These are phyloP conservation scores for Chionoecetes opilio DNA, from an alignment of 1,140 invertebrate species.

Conservation along the genomic window DNA sequence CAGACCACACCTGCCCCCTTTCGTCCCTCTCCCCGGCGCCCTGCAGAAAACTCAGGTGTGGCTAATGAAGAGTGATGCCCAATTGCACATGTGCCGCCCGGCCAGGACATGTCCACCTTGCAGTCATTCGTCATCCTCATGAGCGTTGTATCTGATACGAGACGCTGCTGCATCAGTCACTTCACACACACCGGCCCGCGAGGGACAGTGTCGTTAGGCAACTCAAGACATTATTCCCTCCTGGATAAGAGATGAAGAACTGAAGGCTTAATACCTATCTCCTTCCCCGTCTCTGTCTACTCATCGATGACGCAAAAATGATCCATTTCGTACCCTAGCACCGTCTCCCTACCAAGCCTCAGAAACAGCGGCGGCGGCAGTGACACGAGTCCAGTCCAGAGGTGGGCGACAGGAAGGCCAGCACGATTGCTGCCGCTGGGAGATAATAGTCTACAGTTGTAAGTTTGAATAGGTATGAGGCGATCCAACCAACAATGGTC, in stretches of 20 bases:
- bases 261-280: neutral
- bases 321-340: neutral
- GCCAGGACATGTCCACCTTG: neutral
- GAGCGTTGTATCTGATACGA: neutral
- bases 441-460: neutral
- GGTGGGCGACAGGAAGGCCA: neutral
- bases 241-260: slow-evolving; percentile 2
- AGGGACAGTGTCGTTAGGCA: neutral
- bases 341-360: neutral
- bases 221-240: neutral
- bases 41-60: slow-evolving; percentile 24
- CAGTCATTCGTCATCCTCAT: neutral
- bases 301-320: neutral
- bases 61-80: neutral
- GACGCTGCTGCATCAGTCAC: neutral
- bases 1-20: neutral
- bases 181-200: neutral
- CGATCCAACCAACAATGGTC: neutral
- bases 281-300: neutral
- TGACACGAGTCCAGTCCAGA: neutral
- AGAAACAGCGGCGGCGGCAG: neutral
- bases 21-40: neutral
- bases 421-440: neutral
- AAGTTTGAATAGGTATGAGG: slow-evolving; percentile 19
- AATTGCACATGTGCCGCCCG: neutral